phyloP scores from a whole-genome alignment of 2,888 invertebrate species.

The Acanthosepion pharaonis region DNA sequence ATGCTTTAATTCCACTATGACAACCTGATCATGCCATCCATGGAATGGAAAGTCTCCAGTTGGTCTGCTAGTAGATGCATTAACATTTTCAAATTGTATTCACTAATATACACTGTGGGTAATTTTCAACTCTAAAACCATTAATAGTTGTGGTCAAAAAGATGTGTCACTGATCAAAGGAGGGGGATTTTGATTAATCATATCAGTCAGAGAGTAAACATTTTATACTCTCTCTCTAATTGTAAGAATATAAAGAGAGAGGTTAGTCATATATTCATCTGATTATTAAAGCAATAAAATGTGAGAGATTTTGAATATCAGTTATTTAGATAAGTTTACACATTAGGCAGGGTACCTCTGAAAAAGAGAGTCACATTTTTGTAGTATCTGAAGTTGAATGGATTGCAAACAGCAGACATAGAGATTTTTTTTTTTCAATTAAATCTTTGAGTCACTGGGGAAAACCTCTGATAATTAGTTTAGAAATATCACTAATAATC shows the following conservation, averaged over 20 bases:
- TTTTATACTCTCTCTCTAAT: not conserved
- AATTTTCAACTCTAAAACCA: not conserved
- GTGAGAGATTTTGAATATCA: not conserved
- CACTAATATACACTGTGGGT: not conserved
- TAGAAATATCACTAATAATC: not conserved
- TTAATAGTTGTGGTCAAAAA: not conserved
- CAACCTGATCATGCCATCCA: not conserved
- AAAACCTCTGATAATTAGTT: constrained; percentile 1
- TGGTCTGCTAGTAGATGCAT: not conserved
- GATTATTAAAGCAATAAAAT: not conserved
- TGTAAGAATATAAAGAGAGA: not conserved
- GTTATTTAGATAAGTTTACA: not conserved
- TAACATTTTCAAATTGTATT: not conserved
- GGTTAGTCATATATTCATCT: not conserved
- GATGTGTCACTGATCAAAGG: not conserved
- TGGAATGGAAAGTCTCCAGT: not conserved
- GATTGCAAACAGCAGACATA: not conserved
- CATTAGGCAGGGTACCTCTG: not conserved
- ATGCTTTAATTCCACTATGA: not conserved
- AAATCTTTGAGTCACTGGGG: not conserved
- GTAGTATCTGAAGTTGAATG: not conserved
- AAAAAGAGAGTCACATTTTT: not conserved
- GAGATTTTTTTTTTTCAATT: not conserved
- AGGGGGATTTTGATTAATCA: not conserved
- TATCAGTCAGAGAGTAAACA: not conserved